A percentile compares a stretch with the other conserved stretches of the same genome.
These are phyloP conservation scores for Molossus alvarezi DNA, from an alignment of 2,797 vertebrate genomes.

Conservation along the genomic window DNA sequence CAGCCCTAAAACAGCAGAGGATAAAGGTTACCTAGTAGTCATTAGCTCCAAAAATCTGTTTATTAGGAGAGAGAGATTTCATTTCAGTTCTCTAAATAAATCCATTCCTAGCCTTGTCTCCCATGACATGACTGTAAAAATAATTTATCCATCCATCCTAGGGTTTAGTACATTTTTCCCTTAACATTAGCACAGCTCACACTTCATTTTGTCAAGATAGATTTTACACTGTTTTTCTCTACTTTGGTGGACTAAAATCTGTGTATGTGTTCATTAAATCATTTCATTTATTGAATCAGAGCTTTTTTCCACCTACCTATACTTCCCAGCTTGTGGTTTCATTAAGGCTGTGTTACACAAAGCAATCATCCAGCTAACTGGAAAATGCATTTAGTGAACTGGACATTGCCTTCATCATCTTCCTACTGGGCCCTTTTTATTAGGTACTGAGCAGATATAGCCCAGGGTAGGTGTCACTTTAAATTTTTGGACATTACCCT, in stretches of 20 bases:
- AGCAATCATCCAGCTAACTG: slow-evolving; percentile 52
- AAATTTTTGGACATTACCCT: slow-evolving; percentile 24
- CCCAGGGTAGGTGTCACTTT: slow-evolving; percentile 18
- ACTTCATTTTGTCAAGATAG: slow-evolving; percentile 51
- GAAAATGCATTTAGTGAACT: slow-evolving; percentile 55
- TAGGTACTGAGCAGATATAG: slow-evolving; percentile 20
- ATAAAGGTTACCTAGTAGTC: slow-evolving; percentile 17
- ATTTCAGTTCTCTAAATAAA: slow-evolving; percentile 62
- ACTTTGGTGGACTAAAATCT: slow-evolving; percentile 31
- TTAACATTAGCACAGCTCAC: slow-evolving; percentile 48
- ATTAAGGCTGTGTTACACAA: slow-evolving; percentile 74
- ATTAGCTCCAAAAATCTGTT: slow-evolving; percentile 45
- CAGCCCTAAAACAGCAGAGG: slow-evolving; percentile 12
- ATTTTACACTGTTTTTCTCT: slow-evolving; percentile 56
- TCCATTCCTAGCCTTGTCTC: slow-evolving; percentile 46
- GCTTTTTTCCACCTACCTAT: slow-evolving; percentile 3
- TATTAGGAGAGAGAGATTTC: slow-evolving; percentile 49
- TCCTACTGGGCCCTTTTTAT: slow-evolving; percentile 60
- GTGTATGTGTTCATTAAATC: slow-evolving; percentile 10
- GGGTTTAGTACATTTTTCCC: slow-evolving; percentile 3
- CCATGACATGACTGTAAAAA: slow-evolving; percentile 53
- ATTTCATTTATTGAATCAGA: slow-evolving; percentile 45
- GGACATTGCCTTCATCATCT: slow-evolving; percentile 19
- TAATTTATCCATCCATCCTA: slow-evolving; percentile 40
- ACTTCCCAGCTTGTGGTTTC: background rate